Evolutionary conservation across 2,888 invertebrate genomes (phyloP).

Genomic region (Lottia gigantea): DNA sequence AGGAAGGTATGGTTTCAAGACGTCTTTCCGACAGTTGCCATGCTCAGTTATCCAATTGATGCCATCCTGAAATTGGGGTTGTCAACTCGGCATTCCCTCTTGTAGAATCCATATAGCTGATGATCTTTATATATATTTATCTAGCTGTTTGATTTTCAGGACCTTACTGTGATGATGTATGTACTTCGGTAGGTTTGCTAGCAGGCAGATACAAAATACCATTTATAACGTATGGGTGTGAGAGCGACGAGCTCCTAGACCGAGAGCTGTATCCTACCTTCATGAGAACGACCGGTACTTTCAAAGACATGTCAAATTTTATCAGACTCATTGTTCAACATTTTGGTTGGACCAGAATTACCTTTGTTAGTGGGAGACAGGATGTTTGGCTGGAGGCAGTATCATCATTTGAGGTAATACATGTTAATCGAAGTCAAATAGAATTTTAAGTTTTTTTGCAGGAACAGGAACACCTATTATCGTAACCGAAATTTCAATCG

Average conservation of each 20-base stretch:
- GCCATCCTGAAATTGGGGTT: too few species aligned
- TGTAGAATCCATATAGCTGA: too few species aligned
- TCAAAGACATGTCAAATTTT: conserved; percentile 7
- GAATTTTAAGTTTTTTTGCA: too few species aligned
- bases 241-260: conserved; percentile 4
- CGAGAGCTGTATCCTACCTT: conserved; percentile 12
- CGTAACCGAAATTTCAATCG: too few species aligned
- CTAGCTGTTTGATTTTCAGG: background rate
- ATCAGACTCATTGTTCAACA: background rate
- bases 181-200: conserved; percentile 1
- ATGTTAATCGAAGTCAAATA: too few species aligned
- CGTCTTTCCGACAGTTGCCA: too few species aligned
- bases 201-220: conserved; percentile 11
- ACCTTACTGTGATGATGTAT: conserved; percentile 16
- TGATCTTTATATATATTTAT: too few species aligned
- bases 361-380: conserved; percentile 10
- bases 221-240: conserved; percentile 13
- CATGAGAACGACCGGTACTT: conserved; percentile 13
- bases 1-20: too few species aligned
- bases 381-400: conserved; percentile 15
- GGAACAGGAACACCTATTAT: too few species aligned
- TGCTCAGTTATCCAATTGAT: too few species aligned
- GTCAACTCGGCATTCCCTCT: too few species aligned
- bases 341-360: conserved; percentile 12
- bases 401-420: conserved; percentile 2